Evolutionary conservation across 1,140 invertebrate species (phyloP), one percentile per base, ranked within the genome.

Genomic region (Drosophila navojoa): DNA sequence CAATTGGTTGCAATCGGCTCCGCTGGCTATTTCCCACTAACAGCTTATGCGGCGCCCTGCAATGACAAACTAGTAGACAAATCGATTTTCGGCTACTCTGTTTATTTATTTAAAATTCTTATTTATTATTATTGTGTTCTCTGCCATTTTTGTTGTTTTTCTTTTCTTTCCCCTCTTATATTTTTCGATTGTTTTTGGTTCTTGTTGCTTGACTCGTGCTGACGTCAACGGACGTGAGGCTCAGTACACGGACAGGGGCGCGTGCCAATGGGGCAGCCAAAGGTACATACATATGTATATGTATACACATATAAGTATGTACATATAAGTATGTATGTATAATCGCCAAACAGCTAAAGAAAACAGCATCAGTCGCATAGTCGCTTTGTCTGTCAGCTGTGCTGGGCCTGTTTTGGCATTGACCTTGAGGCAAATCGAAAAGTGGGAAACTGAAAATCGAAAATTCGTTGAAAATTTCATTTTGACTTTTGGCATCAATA

Each of bases 101-200:
- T 73, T 73, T 73, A 73, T 73, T 73, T 73, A 69, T 73, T 68
- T 73, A 55, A 68, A 73, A 73, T 68, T 73, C 50, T 27, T 60
- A 73, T 67, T 72, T 50, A 27, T 50, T 44, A 44, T 50, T 50
- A 27, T 50, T 50, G 15, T 47, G 10, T 6, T 67, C 67, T 67
- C 55, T 60, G 15, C 2, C 42, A 38, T 38, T 11, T 38, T 38
- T 38, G 35, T 38, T 38, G 35, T 38, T 38, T 11, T 38, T 38
- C 35, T 13, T 38, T 38, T 38, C 35, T 13, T 47, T 52, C 9
- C 5, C 42, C n/a, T 44, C n/a, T 6, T 38, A 11, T 35, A 38
- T 38, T 38, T 11, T 38, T 38, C 1, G 9, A 7, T 38, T 38
- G 32, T 32, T 32, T 32, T 32, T 32, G 7, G 5, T 45, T 50